phyloP scores from a whole-genome alignment of 1,140 invertebrate genomes.

The Phocides pigmalion region DNA sequence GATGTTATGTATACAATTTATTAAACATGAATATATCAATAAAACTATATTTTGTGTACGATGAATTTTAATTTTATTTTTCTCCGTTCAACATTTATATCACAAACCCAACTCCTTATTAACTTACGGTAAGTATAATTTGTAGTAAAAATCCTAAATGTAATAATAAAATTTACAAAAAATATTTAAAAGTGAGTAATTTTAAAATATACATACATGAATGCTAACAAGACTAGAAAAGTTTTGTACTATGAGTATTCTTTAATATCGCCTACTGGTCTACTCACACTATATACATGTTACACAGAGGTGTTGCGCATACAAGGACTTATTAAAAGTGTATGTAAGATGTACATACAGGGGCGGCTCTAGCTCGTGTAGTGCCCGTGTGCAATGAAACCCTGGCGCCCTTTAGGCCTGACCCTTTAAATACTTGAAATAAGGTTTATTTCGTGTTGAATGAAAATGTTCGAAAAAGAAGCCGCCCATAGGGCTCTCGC shows the following conservation, averaged over 20 bases:
- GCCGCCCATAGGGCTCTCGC: no score
- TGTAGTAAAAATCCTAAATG: no score
- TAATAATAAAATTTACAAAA: slow-evolving; percentile 25
- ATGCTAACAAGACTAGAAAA: slow-evolving; percentile 65
- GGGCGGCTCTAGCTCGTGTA: no score
- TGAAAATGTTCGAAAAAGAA: no score
- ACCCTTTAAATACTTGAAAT: no score
- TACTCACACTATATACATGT: slow-evolving; percentile 5
- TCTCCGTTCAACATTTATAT: slow-evolving; percentile 38
- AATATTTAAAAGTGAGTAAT: slow-evolving; percentile 16
- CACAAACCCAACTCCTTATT: no score
- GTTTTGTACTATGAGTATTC: slow-evolving; percentile 77
- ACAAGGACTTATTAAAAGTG: no score
- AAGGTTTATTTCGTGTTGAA: no score
- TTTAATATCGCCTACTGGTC: slow-evolving; percentile 36
- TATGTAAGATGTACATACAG: no score
- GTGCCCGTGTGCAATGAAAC: no score
- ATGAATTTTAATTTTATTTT: slow-evolving; percentile 77
- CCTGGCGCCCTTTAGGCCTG: no score
- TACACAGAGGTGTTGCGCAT: not conserved
- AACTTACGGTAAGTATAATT: no score
- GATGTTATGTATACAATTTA: slow-evolving; percentile 84
- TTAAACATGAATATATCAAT: slow-evolving; percentile 84
- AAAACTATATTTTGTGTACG: slow-evolving; percentile 85
- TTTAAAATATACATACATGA: slow-evolving; percentile 20